phyloP scores from a whole-genome alignment of 1,140 invertebrate species.

The Steinernema feltiae region DNA sequence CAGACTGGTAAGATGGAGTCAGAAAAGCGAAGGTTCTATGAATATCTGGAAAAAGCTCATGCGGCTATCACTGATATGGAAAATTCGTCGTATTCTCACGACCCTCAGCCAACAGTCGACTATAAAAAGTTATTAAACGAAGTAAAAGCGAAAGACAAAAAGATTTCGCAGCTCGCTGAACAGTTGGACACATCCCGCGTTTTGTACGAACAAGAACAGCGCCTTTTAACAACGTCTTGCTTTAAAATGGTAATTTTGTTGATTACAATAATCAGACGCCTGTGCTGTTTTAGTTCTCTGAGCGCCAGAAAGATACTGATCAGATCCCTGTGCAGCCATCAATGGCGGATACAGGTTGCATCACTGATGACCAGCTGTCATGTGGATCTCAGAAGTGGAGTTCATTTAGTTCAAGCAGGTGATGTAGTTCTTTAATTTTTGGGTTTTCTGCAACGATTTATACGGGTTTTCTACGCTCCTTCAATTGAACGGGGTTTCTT shows the following conservation, averaged over 20 bases:
- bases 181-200: background rate
- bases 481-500: too few species aligned
- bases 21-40: background rate
- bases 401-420: background rate
- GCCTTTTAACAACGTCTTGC: background rate
- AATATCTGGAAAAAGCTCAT: background rate
- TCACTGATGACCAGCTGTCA: background rate
- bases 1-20: background rate
- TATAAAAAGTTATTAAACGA: background rate
- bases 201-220: background rate
- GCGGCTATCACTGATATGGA: background rate
- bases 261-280: background rate
- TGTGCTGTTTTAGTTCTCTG: background rate
- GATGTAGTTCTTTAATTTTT: background rate
- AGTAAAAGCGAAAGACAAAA: background rate
- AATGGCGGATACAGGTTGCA: too few species aligned
- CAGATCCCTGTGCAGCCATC: too few species aligned
- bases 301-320: background rate
- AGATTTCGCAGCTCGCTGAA: background rate
- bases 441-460: background rate
- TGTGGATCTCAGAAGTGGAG: background rate
- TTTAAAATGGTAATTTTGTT: constrained; percentile 1
- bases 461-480: background rate
- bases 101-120: background rate
- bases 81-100: background rate